A percentile compares a stretch with the other conserved stretches of the same genome.
phyloP scores from a whole-genome alignment of 2,113 vertebrate species.

The Ceyx margarethae region DNA sequence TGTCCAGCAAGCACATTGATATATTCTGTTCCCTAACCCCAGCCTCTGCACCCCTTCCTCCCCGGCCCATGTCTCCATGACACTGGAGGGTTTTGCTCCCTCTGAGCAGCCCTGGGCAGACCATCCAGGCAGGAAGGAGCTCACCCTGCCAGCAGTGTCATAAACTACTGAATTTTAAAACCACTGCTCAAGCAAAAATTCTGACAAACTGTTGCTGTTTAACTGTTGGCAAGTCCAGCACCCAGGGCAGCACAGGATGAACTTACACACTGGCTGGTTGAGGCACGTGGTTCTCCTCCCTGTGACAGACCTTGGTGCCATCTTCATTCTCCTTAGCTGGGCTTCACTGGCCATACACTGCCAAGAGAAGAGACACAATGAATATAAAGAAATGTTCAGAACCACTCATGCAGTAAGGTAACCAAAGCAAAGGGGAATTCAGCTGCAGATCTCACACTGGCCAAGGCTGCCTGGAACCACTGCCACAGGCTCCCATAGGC shows the following conservation, averaged over 20 bases:
- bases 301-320: neutral
- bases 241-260: neutral
- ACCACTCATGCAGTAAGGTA: neutral
- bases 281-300: neutral
- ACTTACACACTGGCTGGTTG: neutral
- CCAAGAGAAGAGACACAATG: neutral
- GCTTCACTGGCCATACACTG: neutral
- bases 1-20: too few species aligned
- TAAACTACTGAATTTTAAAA: neutral
- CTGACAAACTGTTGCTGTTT: neutral
- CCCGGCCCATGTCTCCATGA: neutral
- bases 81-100: neutral
- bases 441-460: accelerated
- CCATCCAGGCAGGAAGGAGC: neutral
- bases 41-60: neutral
- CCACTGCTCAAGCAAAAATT: neutral
- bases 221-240: neutral
- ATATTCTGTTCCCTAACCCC: too few species aligned
- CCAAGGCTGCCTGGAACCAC: neutral
- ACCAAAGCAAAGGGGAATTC: neutral
- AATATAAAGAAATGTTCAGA: neutral
- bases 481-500: too few species aligned
- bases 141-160: neutral
- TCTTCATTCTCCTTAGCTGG: neutral
- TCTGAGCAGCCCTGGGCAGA: neutral